Base-by-base conservation (phyloP, 2,113 vertebrate species). In the Megaceryle maxima region DNA sequence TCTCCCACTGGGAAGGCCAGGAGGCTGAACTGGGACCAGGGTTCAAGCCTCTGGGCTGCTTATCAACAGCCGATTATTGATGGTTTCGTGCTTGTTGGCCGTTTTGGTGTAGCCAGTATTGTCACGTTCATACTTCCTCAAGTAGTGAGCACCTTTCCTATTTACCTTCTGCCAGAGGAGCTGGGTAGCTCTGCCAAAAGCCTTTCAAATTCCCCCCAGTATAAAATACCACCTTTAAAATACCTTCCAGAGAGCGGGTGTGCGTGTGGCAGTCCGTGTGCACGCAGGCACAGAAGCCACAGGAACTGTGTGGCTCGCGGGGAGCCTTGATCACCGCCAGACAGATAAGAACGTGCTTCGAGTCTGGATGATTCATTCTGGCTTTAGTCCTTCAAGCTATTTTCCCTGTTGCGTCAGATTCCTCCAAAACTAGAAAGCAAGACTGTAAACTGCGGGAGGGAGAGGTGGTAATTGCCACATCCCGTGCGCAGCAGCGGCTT, bases 1-100 rank as follows among this genome's bases (percentile, higher is more conserved):
- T 21, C 11, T 60, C 51, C 57, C 2, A 4, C 5, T 3, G 0
- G 1, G 31, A n/a, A 6, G 44, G 29, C 44, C 51, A 5, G 4
- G 37, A 46, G 57, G 21, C 75, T 10, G 5, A 21, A 64, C 2
- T 10, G 46, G 48, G 56, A 20, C 0, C 14, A 0, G 10, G 0
- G 24, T 46, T 29, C 63, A 15, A 5, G 39, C 31, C 31, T 5
- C 73, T 3, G 55, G 26, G 55, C 55, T 53, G 1, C 35, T 12
- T 11, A 4, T 16, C 28, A 35, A 3, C 41, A 8, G 59, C 76
- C 43, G 4, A 11, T 55, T 43, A 5, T 5, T 2, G 37, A 2
- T 4, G 7, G 8, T 24, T 6, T 68, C 2, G 29, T 37, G 76
- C 88, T 57, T 10, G 44, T 21, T 24, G 73, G 80, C 44, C 66